A percentile compares a stretch with the other conserved stretches of the same genome.
Evolutionary conservation across 2,797 vertebrate genomes (phyloP).

Genomic region (Cryptoblepharus egeriae): DNA sequence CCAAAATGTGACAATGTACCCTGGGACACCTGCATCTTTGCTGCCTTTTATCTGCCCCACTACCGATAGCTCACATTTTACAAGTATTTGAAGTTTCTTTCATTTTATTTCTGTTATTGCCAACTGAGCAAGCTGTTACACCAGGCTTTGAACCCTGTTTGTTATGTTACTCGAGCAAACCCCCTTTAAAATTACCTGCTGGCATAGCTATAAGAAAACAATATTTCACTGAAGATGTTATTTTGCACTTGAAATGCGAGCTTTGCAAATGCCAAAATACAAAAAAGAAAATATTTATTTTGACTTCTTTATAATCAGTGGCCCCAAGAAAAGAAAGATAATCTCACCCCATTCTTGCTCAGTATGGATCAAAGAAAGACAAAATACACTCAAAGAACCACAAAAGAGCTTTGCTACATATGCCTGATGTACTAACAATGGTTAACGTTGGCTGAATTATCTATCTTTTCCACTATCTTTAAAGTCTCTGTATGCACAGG

Average conservation of each 20-base stretch:
- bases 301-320: not conserved
- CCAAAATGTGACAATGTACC: not conserved
- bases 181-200: not conserved
- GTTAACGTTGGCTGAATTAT: not conserved
- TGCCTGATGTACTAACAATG: not conserved
- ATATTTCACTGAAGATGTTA: not conserved
- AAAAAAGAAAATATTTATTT: not conserved
- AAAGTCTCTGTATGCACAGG: not conserved
- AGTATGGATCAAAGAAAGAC: not conserved
- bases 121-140: conserved; percentile 1
- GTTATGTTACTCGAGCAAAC: not conserved
- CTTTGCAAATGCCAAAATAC: not conserved
- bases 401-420: not conserved
- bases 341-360: not conserved
- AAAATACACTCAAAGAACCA: not conserved
- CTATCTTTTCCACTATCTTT: not conserved
- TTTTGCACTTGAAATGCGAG: not conserved
- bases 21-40: no score
- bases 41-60: not conserved
- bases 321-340: not conserved
- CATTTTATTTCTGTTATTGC: not conserved
- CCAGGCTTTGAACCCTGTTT: conserved; percentile 21
- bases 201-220: not conserved
- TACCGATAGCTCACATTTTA: not conserved
- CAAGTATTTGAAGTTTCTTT: not conserved